These are phyloP conservation scores for Micoletzkya japonica DNA, from an alignment of 2,888 invertebrate genomes.

Conservation along the genomic window DNA sequence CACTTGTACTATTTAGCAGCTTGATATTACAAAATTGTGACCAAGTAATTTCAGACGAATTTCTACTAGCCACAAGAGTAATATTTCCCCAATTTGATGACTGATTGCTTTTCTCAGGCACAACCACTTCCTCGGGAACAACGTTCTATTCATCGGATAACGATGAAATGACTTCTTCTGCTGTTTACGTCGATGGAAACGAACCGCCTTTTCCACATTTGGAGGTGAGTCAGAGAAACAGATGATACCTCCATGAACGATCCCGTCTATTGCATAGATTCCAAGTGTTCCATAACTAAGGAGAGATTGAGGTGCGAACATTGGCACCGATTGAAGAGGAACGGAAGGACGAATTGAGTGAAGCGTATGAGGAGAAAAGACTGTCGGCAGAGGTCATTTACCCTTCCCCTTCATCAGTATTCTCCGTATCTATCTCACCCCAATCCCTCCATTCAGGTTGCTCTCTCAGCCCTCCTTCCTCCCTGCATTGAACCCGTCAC, in stretches of 20 bases:
- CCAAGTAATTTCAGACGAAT: too few relatives aligned
- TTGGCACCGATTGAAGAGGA: conserved; percentile 37
- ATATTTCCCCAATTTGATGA: neutral
- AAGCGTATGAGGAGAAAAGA: neutral
- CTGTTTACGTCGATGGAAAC: conserved; percentile 30
- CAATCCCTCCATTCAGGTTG: conserved; percentile 3
- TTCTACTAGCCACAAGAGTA: neutral
- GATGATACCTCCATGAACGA: too few relatives aligned
- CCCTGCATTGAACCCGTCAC: conserved; percentile 28
- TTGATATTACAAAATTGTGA: too few relatives aligned
- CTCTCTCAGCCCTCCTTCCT: conserved; percentile 19
- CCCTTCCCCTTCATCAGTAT: neutral
- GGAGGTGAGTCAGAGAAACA: conserved; percentile 11
- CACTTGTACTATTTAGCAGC: neutral
- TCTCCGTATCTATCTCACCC: neutral
- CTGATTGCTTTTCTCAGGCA: conserved; percentile 17
- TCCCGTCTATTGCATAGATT: neutral
- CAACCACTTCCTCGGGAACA: conserved; percentile 35
- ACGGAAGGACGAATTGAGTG: conserved; percentile 13
- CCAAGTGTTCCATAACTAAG: neutral
- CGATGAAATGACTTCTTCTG: conserved; percentile 32
- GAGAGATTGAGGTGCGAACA: conserved; percentile 32
- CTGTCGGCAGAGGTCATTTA: conserved; percentile 5
- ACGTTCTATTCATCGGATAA: conserved; percentile 34
- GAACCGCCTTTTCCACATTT: conserved; percentile 12